Percentiles rank a stretch among this genome's conserved stretches.
Evolutionary conservation across 2,113 vertebrate genomes (phyloP).

Genomic region (Dicentrarchus labrax): DNA sequence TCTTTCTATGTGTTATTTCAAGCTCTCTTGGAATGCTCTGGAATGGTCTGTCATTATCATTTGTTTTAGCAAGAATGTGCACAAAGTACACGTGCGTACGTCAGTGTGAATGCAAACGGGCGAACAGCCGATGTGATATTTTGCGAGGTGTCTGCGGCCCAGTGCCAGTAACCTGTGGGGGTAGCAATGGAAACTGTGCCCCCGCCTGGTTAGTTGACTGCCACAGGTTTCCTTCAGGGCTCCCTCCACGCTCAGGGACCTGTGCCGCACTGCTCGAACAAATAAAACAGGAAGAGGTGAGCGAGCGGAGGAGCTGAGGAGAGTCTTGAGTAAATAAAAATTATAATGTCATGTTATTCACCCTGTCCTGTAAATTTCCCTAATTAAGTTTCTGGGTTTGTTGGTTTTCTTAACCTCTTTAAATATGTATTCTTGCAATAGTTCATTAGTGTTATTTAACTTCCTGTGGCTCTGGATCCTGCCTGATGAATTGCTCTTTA

Average conservation of each 20-base stretch:
- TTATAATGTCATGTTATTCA: background rate
- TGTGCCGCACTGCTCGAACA: conserved; percentile 21
- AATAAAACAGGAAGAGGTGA: background rate
- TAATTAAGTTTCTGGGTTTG: conserved; percentile 22
- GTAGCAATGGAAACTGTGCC: background rate
- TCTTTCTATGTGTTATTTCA: conserved; percentile 40
- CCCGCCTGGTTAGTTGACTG: conserved; percentile 13
- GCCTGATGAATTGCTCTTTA: background rate
- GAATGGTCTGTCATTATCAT: background rate
- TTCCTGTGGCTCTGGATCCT: accelerated
- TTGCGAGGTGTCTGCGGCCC: conserved; percentile 32
- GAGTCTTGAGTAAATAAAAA: conserved; percentile 1
- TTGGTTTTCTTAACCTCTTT: conserved; percentile 17
- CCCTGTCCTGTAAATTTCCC: background rate
- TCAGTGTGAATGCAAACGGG: background rate
- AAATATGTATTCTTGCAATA: conserved; percentile 8
- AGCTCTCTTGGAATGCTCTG: conserved; percentile 28
- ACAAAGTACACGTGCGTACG: background rate
- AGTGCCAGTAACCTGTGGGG: conserved; percentile 39
- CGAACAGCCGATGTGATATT: conserved; percentile 32
- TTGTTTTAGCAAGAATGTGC: background rate
- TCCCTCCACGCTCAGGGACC: conserved; percentile 31
- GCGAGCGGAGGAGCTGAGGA: background rate
- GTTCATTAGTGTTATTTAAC: background rate
- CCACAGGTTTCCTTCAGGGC: conserved; percentile 9